phyloP scores from a whole-genome alignment of 2,113 vertebrate species.

The Tylochromis polylepis region DNA sequence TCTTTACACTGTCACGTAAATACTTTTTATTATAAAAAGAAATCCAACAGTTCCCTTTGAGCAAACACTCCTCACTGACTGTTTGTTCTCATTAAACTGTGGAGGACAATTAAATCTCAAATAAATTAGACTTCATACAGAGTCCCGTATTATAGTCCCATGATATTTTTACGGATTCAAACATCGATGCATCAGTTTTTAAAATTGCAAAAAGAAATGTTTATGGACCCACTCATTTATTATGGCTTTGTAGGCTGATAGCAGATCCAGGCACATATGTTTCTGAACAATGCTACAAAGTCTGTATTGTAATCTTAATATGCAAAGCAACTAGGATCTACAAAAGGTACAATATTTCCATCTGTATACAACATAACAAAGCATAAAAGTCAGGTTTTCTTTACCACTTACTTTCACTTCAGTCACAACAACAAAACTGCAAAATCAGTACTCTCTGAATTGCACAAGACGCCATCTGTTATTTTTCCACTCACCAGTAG shows the following conservation, averaged over 20 bases:
- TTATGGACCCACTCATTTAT: background rate
- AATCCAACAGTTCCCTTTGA: background rate
- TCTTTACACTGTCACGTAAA: background rate
- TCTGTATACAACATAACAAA: too few species aligned
- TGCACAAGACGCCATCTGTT: background rate
- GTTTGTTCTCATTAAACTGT: background rate
- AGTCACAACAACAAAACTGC: background rate
- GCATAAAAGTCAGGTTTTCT: background rate
- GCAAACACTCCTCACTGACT: background rate
- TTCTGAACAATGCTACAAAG: background rate
- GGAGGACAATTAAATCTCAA: background rate
- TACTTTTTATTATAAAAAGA: background rate
- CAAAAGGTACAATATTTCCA: background rate
- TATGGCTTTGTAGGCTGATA: background rate
- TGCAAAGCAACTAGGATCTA: background rate
- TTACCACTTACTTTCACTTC: background rate
- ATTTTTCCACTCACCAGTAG: conserved; percentile 65
- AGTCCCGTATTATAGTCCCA: background rate
- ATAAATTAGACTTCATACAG: background rate
- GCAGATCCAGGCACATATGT: background rate
- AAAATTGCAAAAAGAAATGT: background rate
- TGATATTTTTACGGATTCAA: background rate
- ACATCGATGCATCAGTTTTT: background rate
- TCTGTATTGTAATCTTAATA: background rate
- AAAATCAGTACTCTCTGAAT: background rate